phyloP scores from a whole-genome alignment of 2,888 invertebrate species.

The Idaea straminata region DNA sequence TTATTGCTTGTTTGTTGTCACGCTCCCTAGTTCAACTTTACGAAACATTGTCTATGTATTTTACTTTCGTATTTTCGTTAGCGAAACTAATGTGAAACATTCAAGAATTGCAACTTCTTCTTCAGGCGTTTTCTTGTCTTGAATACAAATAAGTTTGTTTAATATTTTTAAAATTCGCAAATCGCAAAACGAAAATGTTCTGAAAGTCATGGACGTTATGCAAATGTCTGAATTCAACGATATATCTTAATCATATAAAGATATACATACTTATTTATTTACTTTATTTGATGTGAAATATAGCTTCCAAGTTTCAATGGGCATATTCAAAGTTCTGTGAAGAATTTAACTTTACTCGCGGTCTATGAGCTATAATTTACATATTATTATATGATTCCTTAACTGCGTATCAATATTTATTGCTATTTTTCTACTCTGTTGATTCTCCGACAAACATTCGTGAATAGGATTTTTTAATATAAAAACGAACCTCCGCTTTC shows the following conservation, averaged over 20 bases:
- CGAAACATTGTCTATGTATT: slow-evolving; percentile 4
- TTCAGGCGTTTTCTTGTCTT: slow-evolving; percentile 1
- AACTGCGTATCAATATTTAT: neutral
- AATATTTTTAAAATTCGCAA: neutral
- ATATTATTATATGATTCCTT: too few species aligned
- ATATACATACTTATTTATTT: neutral
- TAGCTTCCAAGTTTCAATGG: neutral
- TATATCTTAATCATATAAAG: neutral
- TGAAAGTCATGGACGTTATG: neutral
- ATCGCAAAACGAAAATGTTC: neutral
- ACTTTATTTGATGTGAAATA: neutral
- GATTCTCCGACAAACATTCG: too few species aligned
- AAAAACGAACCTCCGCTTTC: too few species aligned
- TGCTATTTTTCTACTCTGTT: neutral
- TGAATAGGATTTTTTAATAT: too few species aligned
- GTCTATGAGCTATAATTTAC: too few species aligned
- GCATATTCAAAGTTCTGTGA: neutral
- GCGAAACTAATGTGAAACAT: neutral
- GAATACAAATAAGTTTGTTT: slow-evolving; percentile 1
- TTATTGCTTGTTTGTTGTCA: slow-evolving; percentile 18
- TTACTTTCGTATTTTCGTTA: slow-evolving; percentile 1
- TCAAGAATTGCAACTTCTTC: neutral
- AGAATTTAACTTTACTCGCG: neutral
- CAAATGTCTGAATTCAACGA: neutral
- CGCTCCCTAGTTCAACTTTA: slow-evolving; percentile 2